Percentiles rank a stretch among this genome's conserved stretches.
phyloP scores from a whole-genome alignment of 2,113 vertebrate species.

The Lipophrys pholis region DNA sequence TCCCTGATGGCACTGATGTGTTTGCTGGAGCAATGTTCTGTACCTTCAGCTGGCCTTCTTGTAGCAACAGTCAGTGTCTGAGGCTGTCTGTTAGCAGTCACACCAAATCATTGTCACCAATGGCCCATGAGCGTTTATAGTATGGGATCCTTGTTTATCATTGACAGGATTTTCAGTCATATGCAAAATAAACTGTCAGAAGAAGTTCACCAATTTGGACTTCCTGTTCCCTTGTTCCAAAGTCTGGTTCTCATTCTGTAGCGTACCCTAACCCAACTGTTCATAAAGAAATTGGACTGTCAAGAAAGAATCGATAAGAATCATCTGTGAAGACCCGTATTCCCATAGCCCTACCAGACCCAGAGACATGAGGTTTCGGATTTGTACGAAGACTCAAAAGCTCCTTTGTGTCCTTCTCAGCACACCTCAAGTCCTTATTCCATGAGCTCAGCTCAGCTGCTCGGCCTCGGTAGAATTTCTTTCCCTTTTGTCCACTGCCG shows the following conservation, averaged over 20 bases:
- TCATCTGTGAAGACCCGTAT: too few relatives aligned
- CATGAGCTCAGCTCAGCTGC: conserved; percentile 71
- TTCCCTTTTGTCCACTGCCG: conserved; percentile 71
- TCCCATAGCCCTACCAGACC: background rate
- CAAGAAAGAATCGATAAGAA: too few relatives aligned
- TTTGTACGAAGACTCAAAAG: background rate
- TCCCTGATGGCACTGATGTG: background rate
- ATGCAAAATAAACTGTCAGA: too few relatives aligned
- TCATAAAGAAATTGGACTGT: too few relatives aligned
- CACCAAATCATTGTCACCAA: too few relatives aligned
- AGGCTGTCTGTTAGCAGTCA: background rate
- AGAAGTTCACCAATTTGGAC: too few relatives aligned
- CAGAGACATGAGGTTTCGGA: background rate
- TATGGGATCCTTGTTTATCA: too few relatives aligned
- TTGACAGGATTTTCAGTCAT: too few relatives aligned
- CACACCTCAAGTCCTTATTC: conserved; percentile 22
- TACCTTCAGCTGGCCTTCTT: background rate
- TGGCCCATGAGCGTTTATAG: too few relatives aligned
- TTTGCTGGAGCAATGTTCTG: background rate
- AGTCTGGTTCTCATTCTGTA: too few relatives aligned
- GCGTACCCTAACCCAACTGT: too few relatives aligned
- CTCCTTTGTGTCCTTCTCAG: background rate
- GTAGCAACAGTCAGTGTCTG: background rate
- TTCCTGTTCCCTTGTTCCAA: too few relatives aligned
- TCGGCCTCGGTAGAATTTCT: conserved; percentile 48